Conservation (phyloP, 92 coral and sea anemone species). For the Muricea muricata region DNA sequence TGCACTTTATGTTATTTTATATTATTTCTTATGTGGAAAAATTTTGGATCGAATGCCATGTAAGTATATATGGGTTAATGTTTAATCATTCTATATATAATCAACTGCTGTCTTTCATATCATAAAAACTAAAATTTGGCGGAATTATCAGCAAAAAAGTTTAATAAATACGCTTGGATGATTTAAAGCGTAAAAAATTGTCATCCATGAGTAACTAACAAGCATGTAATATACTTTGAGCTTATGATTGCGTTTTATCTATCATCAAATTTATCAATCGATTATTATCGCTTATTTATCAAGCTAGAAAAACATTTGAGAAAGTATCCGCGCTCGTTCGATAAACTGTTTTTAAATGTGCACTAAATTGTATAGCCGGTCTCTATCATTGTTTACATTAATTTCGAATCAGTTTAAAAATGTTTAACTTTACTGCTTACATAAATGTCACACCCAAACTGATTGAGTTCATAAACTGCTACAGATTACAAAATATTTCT, state of each 20-base stretch:
- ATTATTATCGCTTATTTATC: no score
- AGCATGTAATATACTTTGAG: background rate
- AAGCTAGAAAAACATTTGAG: no score
- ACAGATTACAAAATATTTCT: no score
- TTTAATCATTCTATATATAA: no score
- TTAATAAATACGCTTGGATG: slow-evolving; percentile 7
- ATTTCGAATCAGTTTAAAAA: no score
- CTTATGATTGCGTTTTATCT: background rate
- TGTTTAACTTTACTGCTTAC: no score
- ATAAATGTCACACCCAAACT: no score
- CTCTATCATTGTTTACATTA: background rate
- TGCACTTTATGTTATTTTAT: background rate
- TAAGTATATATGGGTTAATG: slow-evolving; percentile 17
- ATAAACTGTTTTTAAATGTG: no score
- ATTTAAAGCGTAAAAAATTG: background rate
- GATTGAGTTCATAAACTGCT: no score
- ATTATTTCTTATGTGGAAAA: background rate
- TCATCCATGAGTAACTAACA: slow-evolving; percentile 18
- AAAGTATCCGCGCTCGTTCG: no score
- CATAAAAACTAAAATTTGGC: background rate
- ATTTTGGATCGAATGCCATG: slow-evolving; percentile 5
- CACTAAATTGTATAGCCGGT: slow-evolving; percentile 3
- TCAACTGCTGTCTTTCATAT: background rate
- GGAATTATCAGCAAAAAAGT: background rate
- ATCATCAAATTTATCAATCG: no score